These are phyloP conservation scores for Dolichallabes microphthalmus DNA, from an alignment of 2,113 vertebrate species.

Conservation along the genomic window DNA sequence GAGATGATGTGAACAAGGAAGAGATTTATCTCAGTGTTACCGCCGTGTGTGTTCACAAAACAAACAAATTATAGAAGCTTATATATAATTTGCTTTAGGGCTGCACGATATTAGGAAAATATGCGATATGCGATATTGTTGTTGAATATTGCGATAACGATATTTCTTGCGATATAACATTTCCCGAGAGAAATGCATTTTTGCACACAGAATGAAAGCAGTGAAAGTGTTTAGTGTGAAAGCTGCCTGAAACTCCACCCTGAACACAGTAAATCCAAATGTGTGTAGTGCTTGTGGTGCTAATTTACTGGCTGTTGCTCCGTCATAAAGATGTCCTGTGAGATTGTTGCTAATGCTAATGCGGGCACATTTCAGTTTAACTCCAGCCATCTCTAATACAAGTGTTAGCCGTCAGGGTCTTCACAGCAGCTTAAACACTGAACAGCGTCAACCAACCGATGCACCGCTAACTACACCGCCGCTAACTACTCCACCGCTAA, in stretches of 20 bases:
- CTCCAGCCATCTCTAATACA: neutral
- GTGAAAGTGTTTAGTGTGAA: no score
- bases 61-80: neutral
- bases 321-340: neutral
- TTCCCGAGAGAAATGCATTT: no score
- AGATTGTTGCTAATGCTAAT: neutral
- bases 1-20: neutral
- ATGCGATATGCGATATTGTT: no score
- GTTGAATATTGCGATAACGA: no score
- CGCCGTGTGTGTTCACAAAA: no score
- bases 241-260: neutral
- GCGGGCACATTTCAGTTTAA: neutral
- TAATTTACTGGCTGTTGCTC: neutral
- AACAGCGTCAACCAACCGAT: neutral
- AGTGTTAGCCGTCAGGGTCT: neutral
- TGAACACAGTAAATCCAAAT: neutral
- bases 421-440: neutral
- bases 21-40: neutral
- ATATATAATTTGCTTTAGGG: no score
- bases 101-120: no score
- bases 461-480: neutral
- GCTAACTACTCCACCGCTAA: no score
- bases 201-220: neutral
- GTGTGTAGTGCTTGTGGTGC: neutral
- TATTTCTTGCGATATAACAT: no score